phyloP scores from a whole-genome alignment of 2,113 vertebrate species.

The Columbina picui region DNA sequence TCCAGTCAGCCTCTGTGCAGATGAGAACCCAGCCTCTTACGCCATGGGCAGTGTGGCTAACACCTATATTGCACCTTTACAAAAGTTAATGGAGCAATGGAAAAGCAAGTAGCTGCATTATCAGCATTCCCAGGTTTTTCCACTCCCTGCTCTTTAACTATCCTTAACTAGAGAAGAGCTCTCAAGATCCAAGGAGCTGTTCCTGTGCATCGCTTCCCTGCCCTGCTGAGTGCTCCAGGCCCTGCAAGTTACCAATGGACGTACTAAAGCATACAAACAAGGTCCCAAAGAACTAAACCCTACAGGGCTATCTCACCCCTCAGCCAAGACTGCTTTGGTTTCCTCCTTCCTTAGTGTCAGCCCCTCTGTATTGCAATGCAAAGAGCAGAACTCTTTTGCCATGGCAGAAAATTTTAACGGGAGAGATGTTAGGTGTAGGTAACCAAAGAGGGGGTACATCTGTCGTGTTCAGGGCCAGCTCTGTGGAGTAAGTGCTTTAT shows the following conservation, averaged over 20 bases:
- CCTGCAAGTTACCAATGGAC: neutral
- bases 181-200: neutral
- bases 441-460: neutral
- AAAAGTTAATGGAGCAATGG: neutral
- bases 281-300: neutral
- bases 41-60: neutral
- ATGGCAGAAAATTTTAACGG: neutral
- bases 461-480: neutral
- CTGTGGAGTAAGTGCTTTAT: neutral
- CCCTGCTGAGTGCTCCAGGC: neutral
- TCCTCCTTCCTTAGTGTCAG: neutral
- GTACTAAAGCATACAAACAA: neutral
- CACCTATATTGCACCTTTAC: neutral
- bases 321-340: neutral
- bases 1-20: neutral
- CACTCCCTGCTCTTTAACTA: neutral
- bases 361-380: neutral
- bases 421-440: neutral
- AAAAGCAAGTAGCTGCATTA: neutral
- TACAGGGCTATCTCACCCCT: neutral
- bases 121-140: neutral
- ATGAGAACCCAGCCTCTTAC: rapidly evolving
- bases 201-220: neutral
- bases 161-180: neutral
- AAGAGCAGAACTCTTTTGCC: neutral